Base-by-base conservation (phyloP, 2,888 invertebrate species). In the Leptopilina syphax region DNA sequence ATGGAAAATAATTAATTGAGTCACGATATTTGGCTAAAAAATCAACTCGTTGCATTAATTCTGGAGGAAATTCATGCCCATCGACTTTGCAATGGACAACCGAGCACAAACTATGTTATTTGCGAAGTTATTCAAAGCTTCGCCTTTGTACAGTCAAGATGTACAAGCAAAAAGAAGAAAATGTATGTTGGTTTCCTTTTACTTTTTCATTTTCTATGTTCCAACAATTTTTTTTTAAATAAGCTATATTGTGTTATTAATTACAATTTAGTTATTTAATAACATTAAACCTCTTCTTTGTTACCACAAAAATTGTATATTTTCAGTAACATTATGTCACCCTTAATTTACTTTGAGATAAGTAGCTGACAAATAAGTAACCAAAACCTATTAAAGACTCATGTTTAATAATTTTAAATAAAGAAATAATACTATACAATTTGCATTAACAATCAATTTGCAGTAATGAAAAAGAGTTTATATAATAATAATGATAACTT, bases 1-100 rank as follows among this genome's bases (percentile, higher is more conserved):
- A 95, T 95, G 94, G 96, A 98, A 93, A 97, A 98, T 80, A 97
- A 97, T 1, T 98, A 98, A 91, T 92, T 97, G 41, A 97, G 97
- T 0, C 92, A 97, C 70, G 96, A 97, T 88, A 96, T 97, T 60
- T 98, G 97, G 97, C 92, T 99, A 65, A 94, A 95, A 80, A 92
- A 93, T 6, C 95, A 95, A 67, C 93, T 99, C 27, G 96, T 98
- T 0, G 93, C 94, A 73, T 94, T 98, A 77, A 94, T 99, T 13
- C 94, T 99, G 79, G 95, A 95, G 81, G 97, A 96, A 6, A 96
- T 99, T 78, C 95, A 95, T 81, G 95, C 96, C 65, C 96, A 98
- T 83, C 93, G 96, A 80, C 94, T 94, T 1, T 92, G 93, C 27
- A 93, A 94, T 44, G 94, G 94, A 82, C 93, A 94, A 18, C 92